phyloP scores from a whole-genome alignment of 64 coral and sea anemone species.

The Actinia equina region DNA sequence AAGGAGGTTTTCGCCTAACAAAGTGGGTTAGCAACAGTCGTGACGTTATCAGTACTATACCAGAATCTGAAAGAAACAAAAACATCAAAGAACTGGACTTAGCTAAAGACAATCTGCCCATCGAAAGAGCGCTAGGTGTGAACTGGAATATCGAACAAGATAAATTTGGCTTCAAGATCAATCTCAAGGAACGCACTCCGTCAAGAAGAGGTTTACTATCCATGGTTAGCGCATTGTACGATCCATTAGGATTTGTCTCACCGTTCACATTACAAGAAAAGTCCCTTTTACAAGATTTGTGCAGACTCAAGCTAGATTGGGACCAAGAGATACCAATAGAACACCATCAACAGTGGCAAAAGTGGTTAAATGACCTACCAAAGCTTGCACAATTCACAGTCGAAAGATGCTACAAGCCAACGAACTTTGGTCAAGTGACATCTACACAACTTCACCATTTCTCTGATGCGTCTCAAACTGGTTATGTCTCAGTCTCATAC shows the following conservation, averaged over 20 bases:
- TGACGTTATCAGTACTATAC: slow-evolving; percentile 16
- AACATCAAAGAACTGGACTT: slow-evolving; percentile 23
- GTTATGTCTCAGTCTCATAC: background rate
- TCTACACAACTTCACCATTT: slow-evolving; percentile 55
- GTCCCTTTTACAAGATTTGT: slow-evolving; percentile 34
- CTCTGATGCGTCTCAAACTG: background rate
- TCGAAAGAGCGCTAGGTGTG: slow-evolving; percentile 41
- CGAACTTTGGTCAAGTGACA: slow-evolving; percentile 18
- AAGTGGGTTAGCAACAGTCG: no score
- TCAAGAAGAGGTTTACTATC: slow-evolving; percentile 45
- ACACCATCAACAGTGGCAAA: slow-evolving; percentile 25
- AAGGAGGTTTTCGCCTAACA: no score
- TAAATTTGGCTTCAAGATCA: slow-evolving; percentile 34
- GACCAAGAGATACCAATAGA: no score
- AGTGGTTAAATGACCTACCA: slow-evolving; percentile 33
- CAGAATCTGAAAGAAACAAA: slow-evolving; percentile 22
- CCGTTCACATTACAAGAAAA: slow-evolving; percentile 49
- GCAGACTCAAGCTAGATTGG: slow-evolving; percentile 33
- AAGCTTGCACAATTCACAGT: slow-evolving; percentile 19
- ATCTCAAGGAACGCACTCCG: background rate
- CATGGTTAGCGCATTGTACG: slow-evolving; percentile 29
- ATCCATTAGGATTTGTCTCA: slow-evolving; percentile 55
- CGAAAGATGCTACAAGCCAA: background rate
- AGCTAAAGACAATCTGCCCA: slow-evolving; percentile 16
- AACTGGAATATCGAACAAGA: slow-evolving; percentile 50